Base-by-base conservation (phyloP, 2,797 vertebrate species). In the Masticophis lateralis region DNA sequence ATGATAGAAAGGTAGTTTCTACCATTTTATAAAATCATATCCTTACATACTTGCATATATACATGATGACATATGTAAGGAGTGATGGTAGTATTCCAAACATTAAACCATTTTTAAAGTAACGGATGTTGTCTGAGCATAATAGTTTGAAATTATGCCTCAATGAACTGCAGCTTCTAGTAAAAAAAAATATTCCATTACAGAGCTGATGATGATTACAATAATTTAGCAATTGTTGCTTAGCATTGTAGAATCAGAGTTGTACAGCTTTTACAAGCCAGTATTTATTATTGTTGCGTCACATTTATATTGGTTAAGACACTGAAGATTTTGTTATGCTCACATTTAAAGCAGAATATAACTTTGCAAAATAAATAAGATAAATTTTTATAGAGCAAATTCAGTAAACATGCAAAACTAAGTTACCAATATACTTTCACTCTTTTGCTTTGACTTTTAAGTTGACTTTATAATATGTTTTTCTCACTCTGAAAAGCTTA, bases 1-100 rank as follows among this genome's bases (percentile, higher is more conserved):
- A 69, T 69, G 66, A 11, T 90, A 88, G 91, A 95, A 87, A 22
- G 91, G 66, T 61, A 87, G 59, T 91, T 94, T 94, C 43, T 92
- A 9, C 18, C 93, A 56, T 94, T 96, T 0, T 56, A 0, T 28
- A 79, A 47, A 20, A 60, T 20, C 25, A 56, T 83, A 20, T 93
- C 0, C 66, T 43, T 74, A 47, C 10, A 63, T 43, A 79, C 14
- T 22, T 79, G 74, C 91, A 57, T 55, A 57, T 32, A 51, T 7
- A 60, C 18, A 47, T 22, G 86, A 12, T 0, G 8, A 12, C 37
- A 43, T 79, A 43, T 43, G 32, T 9, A 43, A 43, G 5, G 28
- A 32, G 14, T 69, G 32, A 16, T 74, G n/a, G 66, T 74, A 37
- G n/a, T 66, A 69, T 74, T 79, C 37, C 18, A 79, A 79, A 79